Conservation (phyloP, 2,888 invertebrate species). For the Melanargia galathea region DNA sequence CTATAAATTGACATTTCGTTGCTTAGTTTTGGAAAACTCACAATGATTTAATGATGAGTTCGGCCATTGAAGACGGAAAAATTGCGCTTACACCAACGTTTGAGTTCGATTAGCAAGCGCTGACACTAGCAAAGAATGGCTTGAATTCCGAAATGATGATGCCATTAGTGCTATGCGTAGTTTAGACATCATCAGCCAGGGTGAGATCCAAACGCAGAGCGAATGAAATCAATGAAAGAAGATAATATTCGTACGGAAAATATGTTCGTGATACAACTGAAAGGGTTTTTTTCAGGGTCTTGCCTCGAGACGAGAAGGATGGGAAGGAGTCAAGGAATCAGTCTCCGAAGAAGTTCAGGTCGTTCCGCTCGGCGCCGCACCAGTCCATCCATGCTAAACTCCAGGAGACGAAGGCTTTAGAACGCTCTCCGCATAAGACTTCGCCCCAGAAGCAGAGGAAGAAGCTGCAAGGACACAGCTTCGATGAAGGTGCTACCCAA, state of each 20-base stretch:
- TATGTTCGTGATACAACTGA: not conserved
- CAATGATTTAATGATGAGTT: not conserved
- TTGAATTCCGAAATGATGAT: slow-evolving; percentile 55
- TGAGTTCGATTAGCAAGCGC: slow-evolving; percentile 54
- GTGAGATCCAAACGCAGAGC: slow-evolving; percentile 34
- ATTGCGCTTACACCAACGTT: slow-evolving; percentile 50
- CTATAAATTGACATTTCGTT: not conserved
- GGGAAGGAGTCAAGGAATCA: slow-evolving; percentile 90
- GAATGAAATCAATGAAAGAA: slow-evolving; percentile 1
- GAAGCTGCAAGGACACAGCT: slow-evolving; percentile 77
- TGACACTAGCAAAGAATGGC: slow-evolving; percentile 71
- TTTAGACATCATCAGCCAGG: slow-evolving; percentile 57
- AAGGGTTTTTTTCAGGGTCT: slow-evolving; percentile 80
- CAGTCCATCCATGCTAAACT: slow-evolving; percentile 81
- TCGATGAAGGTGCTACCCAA: slow-evolving; percentile 74
- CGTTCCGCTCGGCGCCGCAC: slow-evolving; percentile 82
- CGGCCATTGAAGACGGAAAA: slow-evolving; percentile 52
- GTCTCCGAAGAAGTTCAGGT: slow-evolving; percentile 85
- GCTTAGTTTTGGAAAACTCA: slow-evolving; percentile 10
- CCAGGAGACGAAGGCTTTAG: slow-evolving; percentile 84
- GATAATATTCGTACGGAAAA: not conserved
- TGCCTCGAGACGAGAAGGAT: slow-evolving; percentile 93
- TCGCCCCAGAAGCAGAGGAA: slow-evolving; percentile 83
- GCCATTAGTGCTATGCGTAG: slow-evolving; percentile 60
- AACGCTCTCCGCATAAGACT: slow-evolving; percentile 83